Conservation (phyloP, 2,113 vertebrate species). For the Nyctereutes procyonoides region DNA sequence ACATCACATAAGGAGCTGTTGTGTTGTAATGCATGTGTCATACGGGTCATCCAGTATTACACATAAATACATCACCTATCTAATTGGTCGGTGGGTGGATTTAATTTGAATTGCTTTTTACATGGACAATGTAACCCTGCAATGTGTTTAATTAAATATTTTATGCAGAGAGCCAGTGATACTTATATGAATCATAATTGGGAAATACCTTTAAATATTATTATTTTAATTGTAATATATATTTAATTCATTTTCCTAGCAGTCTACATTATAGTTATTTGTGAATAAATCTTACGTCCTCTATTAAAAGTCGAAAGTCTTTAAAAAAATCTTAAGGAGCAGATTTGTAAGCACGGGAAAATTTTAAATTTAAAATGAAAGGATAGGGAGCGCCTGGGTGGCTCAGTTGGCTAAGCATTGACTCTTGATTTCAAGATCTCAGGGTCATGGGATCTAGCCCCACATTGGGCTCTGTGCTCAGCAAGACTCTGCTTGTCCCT, state of each 20-base stretch:
- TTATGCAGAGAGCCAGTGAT: neutral
- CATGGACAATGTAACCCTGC: neutral
- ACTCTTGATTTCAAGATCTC: no score
- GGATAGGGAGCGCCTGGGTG: no score
- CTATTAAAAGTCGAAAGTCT: neutral
- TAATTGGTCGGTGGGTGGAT: neutral
- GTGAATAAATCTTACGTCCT: neutral
- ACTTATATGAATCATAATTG: neutral
- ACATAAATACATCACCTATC: neutral
- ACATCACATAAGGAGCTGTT: neutral
- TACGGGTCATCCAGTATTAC: neutral
- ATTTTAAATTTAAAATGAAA: neutral
- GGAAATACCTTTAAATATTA: neutral
- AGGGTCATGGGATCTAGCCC: no score
- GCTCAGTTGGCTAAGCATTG: no score
- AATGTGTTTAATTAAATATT: neutral
- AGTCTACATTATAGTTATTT: neutral
- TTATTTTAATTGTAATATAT: neutral
- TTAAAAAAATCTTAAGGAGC: neutral
- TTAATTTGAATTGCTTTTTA: neutral
- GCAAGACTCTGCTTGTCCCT: no score
- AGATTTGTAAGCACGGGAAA: neutral
- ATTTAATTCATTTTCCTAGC: neutral
- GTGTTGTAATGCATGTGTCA: rapidly evolving
- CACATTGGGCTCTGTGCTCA: no score